Base-by-base conservation (phyloP, 2,797 vertebrate genomes). In the Australoheros facetus region DNA sequence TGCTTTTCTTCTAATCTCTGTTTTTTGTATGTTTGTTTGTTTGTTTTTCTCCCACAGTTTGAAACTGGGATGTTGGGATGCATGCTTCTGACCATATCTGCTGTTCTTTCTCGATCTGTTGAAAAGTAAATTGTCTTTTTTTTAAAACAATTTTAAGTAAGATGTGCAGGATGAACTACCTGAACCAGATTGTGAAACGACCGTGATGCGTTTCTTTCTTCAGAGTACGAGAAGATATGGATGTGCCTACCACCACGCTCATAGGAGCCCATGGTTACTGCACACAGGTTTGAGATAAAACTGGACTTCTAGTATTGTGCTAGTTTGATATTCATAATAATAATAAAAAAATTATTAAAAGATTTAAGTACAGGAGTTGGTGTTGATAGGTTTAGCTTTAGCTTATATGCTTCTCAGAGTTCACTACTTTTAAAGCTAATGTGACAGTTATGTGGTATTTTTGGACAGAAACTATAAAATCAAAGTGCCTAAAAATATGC, bases 201-300 rank as follows among this genome's bases (percentile, higher is more conserved):
- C 4, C 54, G 1, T n/a, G 23, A 69, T 80, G 14, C 81, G 3
- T 54, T 72, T 12, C 30, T 85, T 80, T 83, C 3, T 2, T 42
- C 88, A 99, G 98, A 75, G 86, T 98, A 28, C 96, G 93, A 87
- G 95, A 93, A 21, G 98, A 99, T 85, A 98, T 99, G 54, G 98
- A 99, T 0, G 95, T 98, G 32, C 94, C 95, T 23, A 96, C 95
- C 9, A 96, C 88, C 84, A 92, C 95, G 1, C 88, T 99, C 75
- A 99, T 99, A 1, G 98, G 97, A 77, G 97, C 96, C 19, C 97
- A 99, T 0, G 97, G 97, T 75, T 99, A 99, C 89, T 99, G 98
- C 84, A 98, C 97, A 26, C 98, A 99, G 97, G 98, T 99, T 83
- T 78, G 90, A 45, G 13, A 28, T 23, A 39, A 3, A 19, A 17